These are phyloP conservation scores for Cladorhizidae sp. DNA, from an alignment of 37 sponge, comb jelly and placozoan species.

Conservation along the genomic window DNA sequence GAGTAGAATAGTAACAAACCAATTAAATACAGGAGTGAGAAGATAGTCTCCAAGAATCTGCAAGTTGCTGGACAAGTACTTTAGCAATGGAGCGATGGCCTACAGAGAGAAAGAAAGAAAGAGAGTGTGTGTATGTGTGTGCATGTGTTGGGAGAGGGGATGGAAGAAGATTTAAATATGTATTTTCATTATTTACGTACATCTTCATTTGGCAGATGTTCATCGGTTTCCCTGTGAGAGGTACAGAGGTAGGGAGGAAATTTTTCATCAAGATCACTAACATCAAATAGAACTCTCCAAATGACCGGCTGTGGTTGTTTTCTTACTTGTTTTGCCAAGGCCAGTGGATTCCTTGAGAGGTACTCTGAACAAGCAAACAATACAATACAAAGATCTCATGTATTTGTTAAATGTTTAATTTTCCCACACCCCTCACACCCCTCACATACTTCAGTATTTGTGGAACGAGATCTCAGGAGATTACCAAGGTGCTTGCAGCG, in stretches of 20 bases:
- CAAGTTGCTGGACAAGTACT: conserved; percentile 44
- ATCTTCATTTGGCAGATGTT: background rate
- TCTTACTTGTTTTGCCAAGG: conserved; percentile 13
- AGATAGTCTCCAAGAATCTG: conserved; percentile 44
- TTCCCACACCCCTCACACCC: no score
- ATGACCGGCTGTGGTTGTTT: background rate
- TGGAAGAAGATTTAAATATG: no score
- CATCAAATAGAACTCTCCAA: background rate
- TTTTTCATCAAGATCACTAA: background rate
- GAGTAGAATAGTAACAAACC: conserved; percentile 32
- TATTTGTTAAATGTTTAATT: no score
- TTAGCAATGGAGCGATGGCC: conserved; percentile 26
- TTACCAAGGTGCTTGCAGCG: background rate
- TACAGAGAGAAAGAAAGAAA: background rate
- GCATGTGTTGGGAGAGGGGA: no score
- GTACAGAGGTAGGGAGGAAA: background rate
- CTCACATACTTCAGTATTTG: no score
- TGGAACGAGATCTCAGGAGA: background rate
- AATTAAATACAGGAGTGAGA: conserved; percentile 23
- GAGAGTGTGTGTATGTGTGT: no score
- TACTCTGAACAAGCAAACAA: background rate
- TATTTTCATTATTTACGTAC: background rate
- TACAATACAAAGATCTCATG: no score
- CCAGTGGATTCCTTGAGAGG: background rate
- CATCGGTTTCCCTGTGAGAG: background rate